Percentiles rank a stretch among this genome's conserved stretches.
Conservation (phyloP, 2,113 vertebrate genomes). For the Glaucidium brasilianum region DNA sequence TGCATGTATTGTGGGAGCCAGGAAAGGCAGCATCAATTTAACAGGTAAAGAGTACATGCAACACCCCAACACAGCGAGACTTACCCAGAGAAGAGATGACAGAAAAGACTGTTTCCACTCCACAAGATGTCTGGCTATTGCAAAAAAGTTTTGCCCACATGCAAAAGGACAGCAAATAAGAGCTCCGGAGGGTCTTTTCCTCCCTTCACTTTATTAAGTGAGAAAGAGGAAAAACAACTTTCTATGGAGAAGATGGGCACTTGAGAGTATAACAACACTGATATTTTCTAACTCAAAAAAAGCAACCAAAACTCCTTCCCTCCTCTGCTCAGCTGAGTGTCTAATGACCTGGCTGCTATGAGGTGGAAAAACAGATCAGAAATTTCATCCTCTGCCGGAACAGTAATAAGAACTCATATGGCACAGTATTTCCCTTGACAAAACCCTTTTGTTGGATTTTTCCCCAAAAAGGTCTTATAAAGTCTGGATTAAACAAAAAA, state of each 20-base stretch:
- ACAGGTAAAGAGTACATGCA: background rate
- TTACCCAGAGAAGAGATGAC: background rate
- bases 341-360: background rate
- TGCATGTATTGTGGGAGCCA: background rate
- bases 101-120: background rate
- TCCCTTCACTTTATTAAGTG: background rate
- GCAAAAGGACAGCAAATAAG: background rate
- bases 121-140: background rate
- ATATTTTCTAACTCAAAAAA: background rate
- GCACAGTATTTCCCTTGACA: background rate
- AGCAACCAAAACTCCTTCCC: background rate
- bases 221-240: background rate
- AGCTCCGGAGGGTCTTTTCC: background rate
- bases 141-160: background rate
- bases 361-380: background rate
- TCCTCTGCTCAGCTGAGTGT: background rate
- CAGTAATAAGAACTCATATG: background rate
- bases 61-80: background rate
- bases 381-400: background rate
- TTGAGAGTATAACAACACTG: background rate
- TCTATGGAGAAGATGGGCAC: background rate
- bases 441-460: background rate
- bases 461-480: background rate
- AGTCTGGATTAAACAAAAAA: background rate
- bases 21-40: constrained; percentile 17